A percentile compares a stretch with the other conserved stretches of the same genome.
These are phyloP conservation scores for Cetoscarus ocellatus DNA, from an alignment of 2,797 vertebrate species.

Conservation along the genomic window DNA sequence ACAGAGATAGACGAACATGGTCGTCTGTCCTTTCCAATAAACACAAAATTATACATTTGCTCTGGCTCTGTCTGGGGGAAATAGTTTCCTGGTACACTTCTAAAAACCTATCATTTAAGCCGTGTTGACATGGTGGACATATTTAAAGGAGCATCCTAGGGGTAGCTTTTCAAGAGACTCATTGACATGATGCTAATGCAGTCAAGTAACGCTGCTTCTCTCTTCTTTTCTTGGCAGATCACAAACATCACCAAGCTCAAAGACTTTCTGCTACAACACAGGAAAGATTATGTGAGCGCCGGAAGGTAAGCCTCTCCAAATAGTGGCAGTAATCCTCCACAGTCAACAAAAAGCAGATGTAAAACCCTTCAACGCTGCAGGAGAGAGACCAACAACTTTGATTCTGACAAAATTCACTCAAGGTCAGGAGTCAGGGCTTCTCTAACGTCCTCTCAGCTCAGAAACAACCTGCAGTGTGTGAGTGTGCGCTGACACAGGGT, in stretches of 20 bases:
- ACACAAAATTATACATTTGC: slow-evolving; percentile 54
- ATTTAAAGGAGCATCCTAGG: slow-evolving; percentile 30
- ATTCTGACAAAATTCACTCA: slow-evolving; percentile 37
- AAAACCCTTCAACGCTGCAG: slow-evolving; percentile 33
- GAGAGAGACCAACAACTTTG: slow-evolving; percentile 15
- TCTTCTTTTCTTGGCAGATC: slow-evolving; percentile 85
- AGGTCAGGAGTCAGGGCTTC: slow-evolving; percentile 57
- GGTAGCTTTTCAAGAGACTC: slow-evolving; percentile 34
- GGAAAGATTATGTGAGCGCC: slow-evolving; percentile 96
- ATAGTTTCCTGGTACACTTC: slow-evolving; percentile 53
- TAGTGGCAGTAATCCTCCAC: slow-evolving; percentile 27
- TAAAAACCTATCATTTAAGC: slow-evolving; percentile 43
- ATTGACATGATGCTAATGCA: slow-evolving; percentile 37
- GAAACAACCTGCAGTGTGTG: slow-evolving; percentile 15
- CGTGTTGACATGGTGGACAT: slow-evolving; percentile 41
- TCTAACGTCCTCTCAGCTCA: slow-evolving; percentile 36
- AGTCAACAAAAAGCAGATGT: slow-evolving; percentile 27
- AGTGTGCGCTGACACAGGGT: slow-evolving; percentile 71
- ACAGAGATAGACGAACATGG: slow-evolving; percentile 60
- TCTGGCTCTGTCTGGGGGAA: slow-evolving; percentile 54
- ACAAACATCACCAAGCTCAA: slow-evolving; percentile 97
- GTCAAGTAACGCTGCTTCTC: slow-evolving; percentile 55
- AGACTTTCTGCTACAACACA: slow-evolving; percentile 96
- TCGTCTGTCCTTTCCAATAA: slow-evolving; percentile 68
- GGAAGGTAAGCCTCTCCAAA: slow-evolving; percentile 87